Conservation (phyloP, 2,113 vertebrate genomes). For the Rhynchopsitta pachyrhyncha region DNA sequence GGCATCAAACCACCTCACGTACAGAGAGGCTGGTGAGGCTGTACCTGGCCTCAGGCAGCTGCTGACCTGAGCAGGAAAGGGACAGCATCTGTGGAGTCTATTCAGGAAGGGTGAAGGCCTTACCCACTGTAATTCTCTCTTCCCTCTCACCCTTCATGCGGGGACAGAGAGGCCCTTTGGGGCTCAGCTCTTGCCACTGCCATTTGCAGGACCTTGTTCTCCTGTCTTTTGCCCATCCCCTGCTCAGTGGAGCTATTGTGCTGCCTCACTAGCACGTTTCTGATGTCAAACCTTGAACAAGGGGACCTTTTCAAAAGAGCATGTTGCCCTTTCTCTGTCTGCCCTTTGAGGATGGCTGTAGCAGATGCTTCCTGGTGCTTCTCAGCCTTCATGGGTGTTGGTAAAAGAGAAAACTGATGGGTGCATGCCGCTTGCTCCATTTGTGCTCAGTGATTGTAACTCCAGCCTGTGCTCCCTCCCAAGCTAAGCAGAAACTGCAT, state of each 20-base stretch:
- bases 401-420: background rate
- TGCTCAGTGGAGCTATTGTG: rapidly evolving
- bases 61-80: background rate
- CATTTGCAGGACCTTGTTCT: background rate
- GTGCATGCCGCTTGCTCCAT: background rate
- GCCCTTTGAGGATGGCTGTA: background rate
- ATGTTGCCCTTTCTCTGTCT: background rate
- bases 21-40: background rate
- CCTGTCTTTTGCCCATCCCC: background rate
- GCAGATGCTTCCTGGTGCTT: background rate
- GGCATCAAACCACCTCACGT: background rate
- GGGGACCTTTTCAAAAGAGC: background rate
- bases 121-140: rapidly evolving
- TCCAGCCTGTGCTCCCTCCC: background rate
- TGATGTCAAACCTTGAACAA: background rate
- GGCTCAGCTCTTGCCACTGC: background rate
- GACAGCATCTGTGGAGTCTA: background rate
- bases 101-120: background rate
- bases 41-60: background rate
- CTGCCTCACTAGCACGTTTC: background rate
- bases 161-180: background rate
- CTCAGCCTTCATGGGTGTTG: background rate
- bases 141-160: rapidly evolving
- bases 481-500: background rate
- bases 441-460: background rate